phyloP scores from a whole-genome alignment of 2,113 vertebrate species.

The Reinhardtius hippoglossoides region DNA sequence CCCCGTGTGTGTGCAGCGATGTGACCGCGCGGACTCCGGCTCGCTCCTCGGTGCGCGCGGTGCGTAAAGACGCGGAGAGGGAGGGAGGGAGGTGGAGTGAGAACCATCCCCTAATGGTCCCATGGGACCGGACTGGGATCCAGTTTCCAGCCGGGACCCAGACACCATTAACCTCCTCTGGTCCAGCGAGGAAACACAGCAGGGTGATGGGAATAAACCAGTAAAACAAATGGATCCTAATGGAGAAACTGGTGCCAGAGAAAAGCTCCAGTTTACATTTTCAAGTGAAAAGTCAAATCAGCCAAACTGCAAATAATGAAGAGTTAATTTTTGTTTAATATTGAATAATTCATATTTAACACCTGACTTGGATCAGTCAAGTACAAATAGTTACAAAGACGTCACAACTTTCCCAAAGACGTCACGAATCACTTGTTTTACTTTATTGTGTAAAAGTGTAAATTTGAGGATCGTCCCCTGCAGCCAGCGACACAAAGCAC shows the following conservation, averaged over 20 bases:
- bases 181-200: background rate
- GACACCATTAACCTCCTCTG: background rate
- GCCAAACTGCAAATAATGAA: background rate
- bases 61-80: background rate
- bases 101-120: constrained; percentile 57
- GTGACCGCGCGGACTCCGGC: background rate
- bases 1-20: too few species aligned
- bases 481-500: background rate
- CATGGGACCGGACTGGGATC: constrained; percentile 33
- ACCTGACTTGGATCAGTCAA: too few species aligned
- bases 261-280: background rate
- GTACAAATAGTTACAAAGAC: too few species aligned
- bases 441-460: too few species aligned
- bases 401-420: too few species aligned
- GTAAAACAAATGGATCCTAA: background rate
- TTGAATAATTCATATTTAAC: too few species aligned
- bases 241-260: background rate
- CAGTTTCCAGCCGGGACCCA: constrained; percentile 8
- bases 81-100: constrained; percentile 20
- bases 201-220: background rate
- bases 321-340: too few species aligned
- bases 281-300: background rate
- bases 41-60: background rate
- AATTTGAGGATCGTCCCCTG: too few species aligned
- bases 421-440: too few species aligned